Conservation (phyloP, 2,113 vertebrate genomes). For the Glaucomys volans region DNA sequence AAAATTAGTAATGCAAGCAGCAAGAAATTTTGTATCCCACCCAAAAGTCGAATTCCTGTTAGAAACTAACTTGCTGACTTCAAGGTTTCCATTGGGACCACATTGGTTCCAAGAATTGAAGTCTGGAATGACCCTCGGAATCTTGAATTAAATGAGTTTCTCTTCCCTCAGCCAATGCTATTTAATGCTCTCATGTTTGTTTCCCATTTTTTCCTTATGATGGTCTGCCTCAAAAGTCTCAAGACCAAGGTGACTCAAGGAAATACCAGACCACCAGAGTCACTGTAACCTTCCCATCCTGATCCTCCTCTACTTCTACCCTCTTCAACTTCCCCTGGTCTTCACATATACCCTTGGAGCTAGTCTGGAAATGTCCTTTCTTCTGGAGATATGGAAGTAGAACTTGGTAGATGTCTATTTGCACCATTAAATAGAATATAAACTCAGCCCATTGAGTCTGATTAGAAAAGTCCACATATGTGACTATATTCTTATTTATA, state of each 20-base stretch:
- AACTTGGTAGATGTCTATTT: constrained; percentile 24
- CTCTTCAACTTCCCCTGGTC: neutral
- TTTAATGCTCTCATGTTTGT: constrained; percentile 1
- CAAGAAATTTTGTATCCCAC: constrained; percentile 32
- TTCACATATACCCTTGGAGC: constrained; percentile 22
- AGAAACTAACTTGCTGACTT: constrained; percentile 23
- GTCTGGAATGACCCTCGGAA: constrained; percentile 17
- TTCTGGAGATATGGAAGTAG: constrained; percentile 40
- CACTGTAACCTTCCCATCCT: constrained; percentile 9
- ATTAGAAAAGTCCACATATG: neutral
- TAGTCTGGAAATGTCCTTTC: constrained; percentile 68
- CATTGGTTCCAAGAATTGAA: constrained; percentile 42
- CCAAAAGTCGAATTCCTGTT: constrained; percentile 21
- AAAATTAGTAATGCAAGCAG: constrained; percentile 48
- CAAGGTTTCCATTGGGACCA: neutral
- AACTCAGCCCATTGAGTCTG: neutral
- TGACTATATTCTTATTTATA: constrained; percentile 33
- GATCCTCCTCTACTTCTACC: neutral
- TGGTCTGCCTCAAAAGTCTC: constrained; percentile 50
- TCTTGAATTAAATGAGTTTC: constrained; percentile 39
- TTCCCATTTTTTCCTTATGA: neutral
- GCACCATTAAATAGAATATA: neutral
- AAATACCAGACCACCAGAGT: neutral
- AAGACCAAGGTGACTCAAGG: constrained; percentile 47
- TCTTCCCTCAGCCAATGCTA: neutral